Evolutionary conservation across 2,797 vertebrate genomes (phyloP), one percentile per base, ranked within the genome.

Genomic region (Helarctos malayanus): DNA sequence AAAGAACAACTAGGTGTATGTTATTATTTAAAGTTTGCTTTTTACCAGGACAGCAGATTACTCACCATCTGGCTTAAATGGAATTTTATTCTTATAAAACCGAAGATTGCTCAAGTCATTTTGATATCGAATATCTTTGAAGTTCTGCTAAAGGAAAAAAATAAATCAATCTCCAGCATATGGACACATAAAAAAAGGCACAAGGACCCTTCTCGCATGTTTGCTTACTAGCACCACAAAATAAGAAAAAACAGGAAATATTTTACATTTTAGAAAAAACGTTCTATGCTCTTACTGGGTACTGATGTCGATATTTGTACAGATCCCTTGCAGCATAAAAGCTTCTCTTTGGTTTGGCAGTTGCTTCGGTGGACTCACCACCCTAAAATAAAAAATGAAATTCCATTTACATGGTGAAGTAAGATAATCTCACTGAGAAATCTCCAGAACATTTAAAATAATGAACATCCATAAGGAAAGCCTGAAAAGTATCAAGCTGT

Each of bases 61-160:
- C 99, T 99, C 98, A 99, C 99, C 99, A 86, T 99, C 99, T 89
- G 99, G 99, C 57, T 99, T 99, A 96, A 99, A 99, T 3, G 99
- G 99, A 97, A 99, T 99, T 98, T 99, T 99, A 98, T 99, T 99
- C 98, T 99, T 99, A 98, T 99, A 99, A 99, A 99, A 99, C 93
- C 99, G 99, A 83, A 99, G 99, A 98, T 99, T 99, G 73, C 99
- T 99, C 92, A 99, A 99, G 97, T 99, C 99, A 97, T 99, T 99
- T 95, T 99, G 99, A 94, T 99, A 99, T 11, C 99, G 99, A 65
- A 99, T 99, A 98, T 99, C 99, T 98, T 99, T 99, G 97, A 99
- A 99, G 98, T 99, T 99, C 99, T 99, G 96, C 98, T 99, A 91
- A 98, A 98, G 98, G 76, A 98, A 98, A 97, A 98, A 97, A 18